phyloP scores from a whole-genome alignment of 2,113 vertebrate species.

The Panthera tigris region DNA sequence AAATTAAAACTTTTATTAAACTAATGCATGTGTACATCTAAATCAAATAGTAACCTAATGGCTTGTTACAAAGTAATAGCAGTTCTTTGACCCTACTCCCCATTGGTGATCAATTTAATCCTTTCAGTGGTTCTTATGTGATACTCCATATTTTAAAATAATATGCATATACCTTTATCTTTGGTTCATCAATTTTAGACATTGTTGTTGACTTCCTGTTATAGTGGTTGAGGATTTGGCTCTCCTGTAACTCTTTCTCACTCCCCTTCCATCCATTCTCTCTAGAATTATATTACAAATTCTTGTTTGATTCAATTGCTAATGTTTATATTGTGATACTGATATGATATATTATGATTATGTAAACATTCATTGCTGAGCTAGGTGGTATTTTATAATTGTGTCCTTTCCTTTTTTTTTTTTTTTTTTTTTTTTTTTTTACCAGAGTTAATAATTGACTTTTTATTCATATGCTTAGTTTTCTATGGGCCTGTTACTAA shows the following conservation, averaged over 20 bases:
- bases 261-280: neutral
- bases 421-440: neutral
- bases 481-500: neutral
- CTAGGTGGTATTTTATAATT: neutral
- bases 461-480: neutral
- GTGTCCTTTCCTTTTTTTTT: neutral
- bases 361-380: neutral
- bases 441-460: neutral
- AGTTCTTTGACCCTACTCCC: neutral
- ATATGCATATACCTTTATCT: neutral
- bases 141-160: neutral
- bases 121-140: neutral
- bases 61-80: neutral
- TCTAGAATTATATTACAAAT: neutral
- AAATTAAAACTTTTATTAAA: neutral
- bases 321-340: neutral
- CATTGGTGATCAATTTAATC: neutral
- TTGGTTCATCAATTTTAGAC: neutral
- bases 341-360: neutral
- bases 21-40: neutral
- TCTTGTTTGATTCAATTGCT: neutral
- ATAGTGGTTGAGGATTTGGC: neutral
- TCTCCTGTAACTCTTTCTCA: neutral
- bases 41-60: neutral
- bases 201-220: neutral